A percentile compares a stretch with the other conserved stretches of the same genome.
Evolutionary conservation across 2,888 invertebrate genomes (phyloP).

Genomic region (Drosophila paranaensis): DNA sequence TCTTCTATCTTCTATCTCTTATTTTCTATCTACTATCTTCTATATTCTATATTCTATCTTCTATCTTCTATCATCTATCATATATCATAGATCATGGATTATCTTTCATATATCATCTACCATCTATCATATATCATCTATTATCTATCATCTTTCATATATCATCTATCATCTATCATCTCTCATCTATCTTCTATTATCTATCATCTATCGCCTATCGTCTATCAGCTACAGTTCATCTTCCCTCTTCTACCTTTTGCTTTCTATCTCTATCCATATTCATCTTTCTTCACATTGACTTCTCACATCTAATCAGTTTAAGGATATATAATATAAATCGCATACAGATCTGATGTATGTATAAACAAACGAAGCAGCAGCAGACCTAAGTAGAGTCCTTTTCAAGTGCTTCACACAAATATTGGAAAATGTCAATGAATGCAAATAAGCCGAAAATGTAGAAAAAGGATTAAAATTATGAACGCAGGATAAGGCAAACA

Average conservation of each 20-base stretch:
- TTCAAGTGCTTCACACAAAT: constrained; percentile 34
- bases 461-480: constrained; percentile 79
- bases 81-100: too few species aligned
- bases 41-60: background rate
- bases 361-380: constrained; percentile 3
- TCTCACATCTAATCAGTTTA: constrained; percentile 13
- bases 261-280: background rate
- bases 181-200: background rate
- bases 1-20: background rate
- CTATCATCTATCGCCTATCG: background rate
- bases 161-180: too few species aligned
- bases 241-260: background rate
- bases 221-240: background rate
- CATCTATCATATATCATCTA: background rate
- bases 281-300: constrained; percentile 4
- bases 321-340: constrained; percentile 28
- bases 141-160: too few species aligned
- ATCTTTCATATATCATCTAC: too few species aligned
- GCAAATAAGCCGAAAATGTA: constrained; percentile 68
- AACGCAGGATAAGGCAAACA: constrained; percentile 71
- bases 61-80: background rate
- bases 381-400: constrained; percentile 11
- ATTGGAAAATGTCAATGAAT: constrained; percentile 37
- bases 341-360: constrained; percentile 10
- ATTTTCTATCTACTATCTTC: background rate